A percentile compares a stretch with the other conserved stretches of the same genome.
These are phyloP conservation scores for Emydura subglobosa DNA, from an alignment of 2,113 vertebrate species.

Conservation along the genomic window DNA sequence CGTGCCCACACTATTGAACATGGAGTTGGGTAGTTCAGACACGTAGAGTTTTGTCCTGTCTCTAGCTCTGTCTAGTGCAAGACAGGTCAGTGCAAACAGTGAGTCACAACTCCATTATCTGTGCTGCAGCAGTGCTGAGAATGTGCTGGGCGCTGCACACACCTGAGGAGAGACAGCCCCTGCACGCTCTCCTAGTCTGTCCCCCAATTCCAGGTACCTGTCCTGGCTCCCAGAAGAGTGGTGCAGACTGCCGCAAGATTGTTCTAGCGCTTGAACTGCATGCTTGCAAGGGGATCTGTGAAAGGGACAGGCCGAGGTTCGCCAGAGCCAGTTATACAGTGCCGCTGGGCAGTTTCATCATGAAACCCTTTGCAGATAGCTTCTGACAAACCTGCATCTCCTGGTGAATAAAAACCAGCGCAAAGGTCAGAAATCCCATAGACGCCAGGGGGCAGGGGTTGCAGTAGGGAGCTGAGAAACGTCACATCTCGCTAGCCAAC, in stretches of 20 bases:
- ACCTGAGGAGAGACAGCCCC: rapidly evolving
- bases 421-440: rapidly evolving
- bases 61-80: rapidly evolving
- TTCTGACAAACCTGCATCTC: neutral
- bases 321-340: rapidly evolving
- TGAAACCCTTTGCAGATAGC: neutral
- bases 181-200: neutral
- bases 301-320: neutral
- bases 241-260: rapidly evolving
- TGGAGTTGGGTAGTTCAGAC: neutral
- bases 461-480: rapidly evolving
- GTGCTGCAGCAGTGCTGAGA: neutral
- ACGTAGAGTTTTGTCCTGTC: neutral
- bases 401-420: rapidly evolving
- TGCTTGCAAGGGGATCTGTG: neutral
- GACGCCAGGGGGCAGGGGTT: neutral
- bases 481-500: rapidly evolving
- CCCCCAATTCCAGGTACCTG: rapidly evolving
- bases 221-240: neutral
- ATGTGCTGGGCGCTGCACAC: neutral
- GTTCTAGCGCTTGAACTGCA: rapidly evolving
- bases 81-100: neutral
- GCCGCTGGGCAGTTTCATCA: rapidly evolving
- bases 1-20: neutral
- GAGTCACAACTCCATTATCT: conserved; percentile 40